Evolutionary conservation across 2,888 invertebrate species (phyloP), one percentile per base, ranked within the genome.

Genomic region (Apotomis turbidana): DNA sequence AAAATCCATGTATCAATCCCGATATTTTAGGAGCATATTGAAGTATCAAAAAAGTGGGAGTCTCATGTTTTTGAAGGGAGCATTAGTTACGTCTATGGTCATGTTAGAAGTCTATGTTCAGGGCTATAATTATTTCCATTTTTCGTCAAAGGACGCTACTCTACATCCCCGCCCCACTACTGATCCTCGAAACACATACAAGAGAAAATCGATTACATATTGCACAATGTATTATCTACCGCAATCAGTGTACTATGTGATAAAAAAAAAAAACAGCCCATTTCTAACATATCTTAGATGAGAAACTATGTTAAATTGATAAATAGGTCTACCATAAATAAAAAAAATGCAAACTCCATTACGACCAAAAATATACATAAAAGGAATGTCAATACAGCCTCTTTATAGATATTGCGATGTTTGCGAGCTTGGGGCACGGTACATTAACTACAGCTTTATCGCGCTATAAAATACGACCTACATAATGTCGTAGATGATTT

Each of bases 191-290:
- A 75, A 76, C 71, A 71, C 67, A 76, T 66, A 66, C 66, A 51
- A 76, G 77, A 70, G 76, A 79, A 82, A 82, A 74, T 80, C 76
- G 76, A 80, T 81, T 81, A 81, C 75, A 82, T 85, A 85, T 87
- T 86, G 86, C 86, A 87, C 84, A 83, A 78, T 80, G 63, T 71
- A 79, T 80, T 76, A 78, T 81, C 83, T 83, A 82, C 82, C 82
- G 87, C 87, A 83, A 78, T 84, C 82, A 75, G 85, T 85, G 85
- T 77, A 79, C 81, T 72, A 63, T 72, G 72, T 68, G 62, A 72
- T 79, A 78, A 78, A 79, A 80, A 80, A 78, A 80, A 84, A 86
- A 87, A 89, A 88, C 90, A 91, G 90, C 90, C 90, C 90, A 86
- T 86, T 78, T 84, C 90, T 90, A 90, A 83, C 80, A 84, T 82